phyloP scores from a whole-genome alignment of 1,140 invertebrate genomes.

The Drosophila gunungcola region DNA sequence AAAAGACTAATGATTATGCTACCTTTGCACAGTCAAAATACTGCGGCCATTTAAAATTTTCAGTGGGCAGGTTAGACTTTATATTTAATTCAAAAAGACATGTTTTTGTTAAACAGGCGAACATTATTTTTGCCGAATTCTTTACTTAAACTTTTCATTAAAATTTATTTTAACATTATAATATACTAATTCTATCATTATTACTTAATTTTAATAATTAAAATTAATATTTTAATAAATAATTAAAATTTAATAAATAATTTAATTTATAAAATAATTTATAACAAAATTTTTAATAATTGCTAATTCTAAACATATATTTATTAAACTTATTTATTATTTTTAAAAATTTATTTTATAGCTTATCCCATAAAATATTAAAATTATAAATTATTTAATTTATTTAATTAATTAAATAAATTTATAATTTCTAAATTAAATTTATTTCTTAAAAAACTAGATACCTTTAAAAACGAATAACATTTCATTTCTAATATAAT shows the following conservation, averaged over 20 bases:
- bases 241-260: constrained; percentile 84
- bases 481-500: constrained; percentile 87
- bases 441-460: constrained; percentile 88
- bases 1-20: no score
- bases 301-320: no score
- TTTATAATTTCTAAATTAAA: constrained; percentile 85
- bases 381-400: constrained; percentile 60
- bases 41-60: no score
- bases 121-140: constrained; percentile 88
- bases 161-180: constrained; percentile 71
- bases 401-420: constrained; percentile 83
- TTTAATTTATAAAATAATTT: constrained; percentile 78
- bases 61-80: no score
- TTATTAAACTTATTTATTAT: constrained; percentile 81
- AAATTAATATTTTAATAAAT: constrained; percentile 85
- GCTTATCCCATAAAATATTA: constrained; percentile 68
- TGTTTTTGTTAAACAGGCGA: constrained; percentile 92
- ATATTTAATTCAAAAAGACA: constrained; percentile 87
- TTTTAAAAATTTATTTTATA: constrained; percentile 77
- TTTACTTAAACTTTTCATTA: constrained; percentile 85
- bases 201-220: constrained; percentile 80
- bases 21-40: no score
- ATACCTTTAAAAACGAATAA: constrained; percentile 88
- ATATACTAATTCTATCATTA: constrained; percentile 87
- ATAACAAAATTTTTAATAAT: constrained; percentile 82